phyloP scores from a whole-genome alignment of 2,888 invertebrate genomes.

The Anthrax anthrax region DNA sequence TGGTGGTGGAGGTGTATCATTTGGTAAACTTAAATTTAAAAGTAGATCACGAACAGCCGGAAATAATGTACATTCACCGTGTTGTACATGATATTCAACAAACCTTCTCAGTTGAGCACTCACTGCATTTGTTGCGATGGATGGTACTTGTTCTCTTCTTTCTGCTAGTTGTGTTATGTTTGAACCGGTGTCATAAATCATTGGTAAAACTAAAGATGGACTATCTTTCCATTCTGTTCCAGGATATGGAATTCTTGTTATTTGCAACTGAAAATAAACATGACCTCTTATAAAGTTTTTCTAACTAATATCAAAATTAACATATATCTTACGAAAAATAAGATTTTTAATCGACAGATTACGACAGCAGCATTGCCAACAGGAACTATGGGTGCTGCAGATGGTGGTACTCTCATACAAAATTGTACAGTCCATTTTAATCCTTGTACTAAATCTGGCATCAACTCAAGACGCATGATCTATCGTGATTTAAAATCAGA shows the following conservation, averaged over 20 bases:
- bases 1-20: constrained; percentile 50
- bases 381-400: constrained; percentile 73
- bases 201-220: constrained; percentile 65
- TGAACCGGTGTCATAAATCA: constrained; percentile 76
- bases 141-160: constrained; percentile 50
- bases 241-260: constrained; percentile 51
- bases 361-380: constrained; percentile 78
- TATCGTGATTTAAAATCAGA: constrained; percentile 1
- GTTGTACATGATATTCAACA: constrained; percentile 52
- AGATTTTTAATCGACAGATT: constrained; percentile 71
- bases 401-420: constrained; percentile 84
- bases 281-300: background rate
- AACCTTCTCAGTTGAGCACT: constrained; percentile 53
- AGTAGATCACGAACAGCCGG: constrained; percentile 82
- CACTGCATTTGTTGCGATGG: constrained; percentile 46
- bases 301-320: background rate
- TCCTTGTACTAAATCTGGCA: constrained; percentile 45
- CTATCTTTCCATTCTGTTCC: constrained; percentile 52
- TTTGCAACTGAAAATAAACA: constrained; percentile 47
- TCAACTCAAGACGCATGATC: constrained; percentile 42
- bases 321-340: constrained; percentile 67
- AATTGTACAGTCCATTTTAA: constrained; percentile 83
- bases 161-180: constrained; percentile 81
- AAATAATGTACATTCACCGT: constrained; percentile 76
- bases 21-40: constrained; percentile 66